Evolutionary conservation across 2,888 invertebrate genomes (phyloP).

Genomic region (Heterodera filipjevi): DNA sequence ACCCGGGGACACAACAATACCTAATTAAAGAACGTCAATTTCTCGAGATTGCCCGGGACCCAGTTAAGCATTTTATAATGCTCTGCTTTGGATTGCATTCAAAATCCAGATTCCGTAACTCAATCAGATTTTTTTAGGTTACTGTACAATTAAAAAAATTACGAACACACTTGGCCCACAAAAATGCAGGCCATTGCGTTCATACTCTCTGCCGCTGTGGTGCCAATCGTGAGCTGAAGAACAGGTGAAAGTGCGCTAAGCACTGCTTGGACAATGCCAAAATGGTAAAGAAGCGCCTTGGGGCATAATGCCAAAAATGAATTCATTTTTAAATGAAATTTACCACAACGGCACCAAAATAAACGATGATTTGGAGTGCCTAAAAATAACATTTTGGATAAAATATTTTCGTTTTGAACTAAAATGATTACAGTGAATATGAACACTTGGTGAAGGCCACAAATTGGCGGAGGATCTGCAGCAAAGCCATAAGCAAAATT

Average conservation of each 20-base stretch:
- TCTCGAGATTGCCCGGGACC: too few relatives aligned
- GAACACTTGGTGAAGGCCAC: conserved; percentile 72
- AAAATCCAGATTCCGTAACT: neutral
- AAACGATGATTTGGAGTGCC: conserved; percentile 67
- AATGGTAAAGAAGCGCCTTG: conserved; percentile 56
- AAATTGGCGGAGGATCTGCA: conserved; percentile 51
- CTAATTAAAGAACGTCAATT: too few relatives aligned
- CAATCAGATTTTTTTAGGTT: neutral
- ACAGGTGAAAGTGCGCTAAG: conserved; percentile 35
- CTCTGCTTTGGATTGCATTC: too few relatives aligned
- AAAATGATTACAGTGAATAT: conserved; percentile 73
- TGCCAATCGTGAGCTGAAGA: conserved; percentile 75
- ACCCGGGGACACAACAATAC: too few relatives aligned
- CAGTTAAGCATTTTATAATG: too few relatives aligned
- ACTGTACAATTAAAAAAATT: neutral
- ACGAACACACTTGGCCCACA: neutral
- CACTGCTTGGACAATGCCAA: conserved; percentile 67
- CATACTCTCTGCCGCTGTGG: conserved; percentile 88
- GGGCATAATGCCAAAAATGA: neutral
- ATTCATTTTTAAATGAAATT: neutral
- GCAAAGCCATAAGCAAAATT: conserved; percentile 78
- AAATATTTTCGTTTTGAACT: too few relatives aligned
- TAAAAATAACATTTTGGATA: neutral
- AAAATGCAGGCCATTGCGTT: conserved; percentile 53
- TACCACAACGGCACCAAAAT: conserved; percentile 56